Conservation (phyloP, 2,888 invertebrate genomes). For the Diarsia rubi region DNA sequence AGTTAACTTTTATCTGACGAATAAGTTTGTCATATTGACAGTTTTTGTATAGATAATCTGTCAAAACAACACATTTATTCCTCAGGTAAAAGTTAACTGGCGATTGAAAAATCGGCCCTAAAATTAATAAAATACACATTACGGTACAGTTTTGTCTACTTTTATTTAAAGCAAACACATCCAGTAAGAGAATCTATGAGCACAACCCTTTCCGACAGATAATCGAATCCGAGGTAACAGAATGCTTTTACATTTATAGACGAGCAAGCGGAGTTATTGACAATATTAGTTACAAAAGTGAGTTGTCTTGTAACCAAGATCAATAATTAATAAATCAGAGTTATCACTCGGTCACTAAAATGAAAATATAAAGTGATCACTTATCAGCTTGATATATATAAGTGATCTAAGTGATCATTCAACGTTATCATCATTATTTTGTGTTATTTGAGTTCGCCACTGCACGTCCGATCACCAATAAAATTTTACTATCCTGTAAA, state of each 20-base stretch:
- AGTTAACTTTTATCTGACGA: no score
- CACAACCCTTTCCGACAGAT: background rate
- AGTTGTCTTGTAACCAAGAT: background rate
- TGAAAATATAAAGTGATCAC: background rate
- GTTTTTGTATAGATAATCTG: no score
- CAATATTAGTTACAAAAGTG: background rate
- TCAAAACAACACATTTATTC: no score
- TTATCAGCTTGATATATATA: no score
- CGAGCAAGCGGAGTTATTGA: background rate
- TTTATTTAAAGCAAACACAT: slow-evolving; percentile 9
- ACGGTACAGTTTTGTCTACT: background rate
- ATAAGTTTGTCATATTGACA: no score
- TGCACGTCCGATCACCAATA: background rate
- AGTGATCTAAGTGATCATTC: no score
- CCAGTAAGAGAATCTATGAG: background rate
- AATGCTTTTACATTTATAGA: slow-evolving; percentile 1
- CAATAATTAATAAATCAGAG: background rate
- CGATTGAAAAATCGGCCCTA: no score
- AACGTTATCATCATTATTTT: background rate
- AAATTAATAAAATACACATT: background rate
- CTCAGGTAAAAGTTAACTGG: no score
- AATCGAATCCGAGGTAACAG: slow-evolving; percentile 1
- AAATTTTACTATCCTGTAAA: background rate
- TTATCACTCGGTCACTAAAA: background rate
- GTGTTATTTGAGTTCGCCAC: background rate